Conservation (phyloP, 2,113 vertebrate species). For the Gasterosteus aculeatus region DNA sequence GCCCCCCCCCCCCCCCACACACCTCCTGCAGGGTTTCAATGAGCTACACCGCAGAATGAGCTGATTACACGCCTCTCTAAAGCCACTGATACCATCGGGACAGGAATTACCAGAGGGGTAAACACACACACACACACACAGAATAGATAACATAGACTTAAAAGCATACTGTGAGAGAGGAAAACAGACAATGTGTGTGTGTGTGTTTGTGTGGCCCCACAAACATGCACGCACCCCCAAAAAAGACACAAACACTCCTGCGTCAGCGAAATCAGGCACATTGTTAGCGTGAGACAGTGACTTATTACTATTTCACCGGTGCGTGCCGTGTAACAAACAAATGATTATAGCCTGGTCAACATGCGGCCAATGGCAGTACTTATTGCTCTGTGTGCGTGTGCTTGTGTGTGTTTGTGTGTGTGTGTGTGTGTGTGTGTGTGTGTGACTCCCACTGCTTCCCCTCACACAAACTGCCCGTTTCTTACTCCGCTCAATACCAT, state of each 20-base stretch:
- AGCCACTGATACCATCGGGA: slow-evolving; percentile 78
- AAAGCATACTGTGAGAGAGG: too few species aligned
- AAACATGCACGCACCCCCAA: neutral
- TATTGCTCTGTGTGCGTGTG: neutral
- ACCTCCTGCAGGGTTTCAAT: slow-evolving; percentile 62
- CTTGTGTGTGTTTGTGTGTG: too few species aligned
- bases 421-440: neutral
- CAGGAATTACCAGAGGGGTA: slow-evolving; percentile 79
- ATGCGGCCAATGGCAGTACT: slow-evolving; percentile 32
- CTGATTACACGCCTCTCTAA: slow-evolving; percentile 77
- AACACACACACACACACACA: slow-evolving; percentile 64
- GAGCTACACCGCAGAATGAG: slow-evolving; percentile 78
- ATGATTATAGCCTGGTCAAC: slow-evolving; percentile 53
- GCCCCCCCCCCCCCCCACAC: slow-evolving; percentile 41
- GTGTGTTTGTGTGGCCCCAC: neutral
- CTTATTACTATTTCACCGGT: slow-evolving; percentile 62
- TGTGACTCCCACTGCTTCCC: neutral
- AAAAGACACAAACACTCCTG: slow-evolving; percentile 26
- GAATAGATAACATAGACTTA: neutral
- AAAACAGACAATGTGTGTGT: slow-evolving; percentile 25
- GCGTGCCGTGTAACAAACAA: slow-evolving; percentile 59
- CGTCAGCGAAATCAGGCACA: slow-evolving; percentile 59
- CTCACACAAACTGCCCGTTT: slow-evolving; percentile 16
- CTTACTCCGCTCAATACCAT: slow-evolving; percentile 51
- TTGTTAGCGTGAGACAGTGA: slow-evolving; percentile 64